Base-by-base conservation (phyloP, 1,140 invertebrate species). In the Bombus sylvicola region DNA sequence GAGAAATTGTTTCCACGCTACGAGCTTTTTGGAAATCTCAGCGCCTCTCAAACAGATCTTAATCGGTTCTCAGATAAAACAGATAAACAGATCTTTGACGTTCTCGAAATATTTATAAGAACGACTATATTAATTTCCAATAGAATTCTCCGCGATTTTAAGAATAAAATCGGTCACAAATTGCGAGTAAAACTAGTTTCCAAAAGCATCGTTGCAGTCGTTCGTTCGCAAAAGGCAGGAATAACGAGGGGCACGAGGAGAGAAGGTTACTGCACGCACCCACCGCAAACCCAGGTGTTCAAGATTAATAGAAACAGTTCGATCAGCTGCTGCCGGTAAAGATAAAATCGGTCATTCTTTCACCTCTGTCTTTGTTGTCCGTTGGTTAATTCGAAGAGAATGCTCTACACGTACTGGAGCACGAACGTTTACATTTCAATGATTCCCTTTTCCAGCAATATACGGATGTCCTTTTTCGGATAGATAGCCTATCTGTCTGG, bases 211-310 rank as follows among this genome's bases (percentile, higher is more conserved):
- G 47, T 53, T 6, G 5, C 62, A 37, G 25, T 87, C 34, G 37
- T 41, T 62, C 28, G 64, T 34, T 74, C 57, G 43, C 39, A 66
- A 73, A 28, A 47, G 57, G 25, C 2, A 25, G 2, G n/a, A 75
- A 39, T 31, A 84, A 69, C 47, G 62, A 74, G 25, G 28, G 74
- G 22, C 64, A 64, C 34, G 68, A 57, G 79, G 66, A 84, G 47
- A 71, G 47, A 77, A 86, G 83, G 76, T 64, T 53, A 53, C 47
- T 18, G 47, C 0, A 53, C 47, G 47, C 87, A 88, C 91, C 91
- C 86, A 92, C 89, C 68, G 53, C 41, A 71, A 76, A 43, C 57
- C 62, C 91, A 93, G 92, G 92, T 93, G 92, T 92, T 93, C 75
- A 72, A 90, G 90, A 92, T 92, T 92, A 92, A 90, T 89, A 85